Evolutionary conservation across 1,140 invertebrate species (phyloP), one percentile per base, ranked within the genome.

Genomic region (Ceratina japonica): DNA sequence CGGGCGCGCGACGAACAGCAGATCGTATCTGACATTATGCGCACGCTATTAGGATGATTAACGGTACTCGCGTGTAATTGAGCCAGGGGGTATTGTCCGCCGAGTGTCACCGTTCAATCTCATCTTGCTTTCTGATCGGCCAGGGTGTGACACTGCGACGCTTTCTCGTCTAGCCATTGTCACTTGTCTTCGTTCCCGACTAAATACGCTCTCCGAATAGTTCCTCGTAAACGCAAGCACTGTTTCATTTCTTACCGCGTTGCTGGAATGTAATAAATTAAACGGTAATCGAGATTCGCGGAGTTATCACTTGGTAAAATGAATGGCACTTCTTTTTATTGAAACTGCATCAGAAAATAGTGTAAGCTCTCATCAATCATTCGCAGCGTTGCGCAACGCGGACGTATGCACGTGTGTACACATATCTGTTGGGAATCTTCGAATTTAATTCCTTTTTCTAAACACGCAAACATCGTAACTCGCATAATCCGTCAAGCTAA

Each of bases 1-100:
- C 27, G 27, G 27, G 27, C 27, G 75, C 54, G 15, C 18, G 16
- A 18, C 24, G 66, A 81, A 18, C 66, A 61, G 52, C 44, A 81
- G 83, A 86, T 85, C 76, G 75, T 85, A 86, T 86, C 84, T 70
- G 31, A 37, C 58, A 85, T 86, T 86, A 86, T 86, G 80, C 65
- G 24, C 69, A 56, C 74, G 66, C 79, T 81, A 85, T 85, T 85
- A 85, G 69, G 77, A 84, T 85, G 83, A 85, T 85, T 85, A 86
- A 77, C 79, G 65, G 73, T 84, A 83, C 78, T 81, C 68, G 82
- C 44, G 82, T 76, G 83, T 85, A 85, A 85, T 84, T 82, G 82
- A 85, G 82, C 64, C 83, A 74, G 65, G 52, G 75, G 75, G 70
- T 86, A 86, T 86, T 86, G 84, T 85, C 72, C 79, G 58, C 51